Evolutionary conservation across 2,888 invertebrate genomes (phyloP), one percentile per base, ranked within the genome.

Genomic region (Acanthosoma haemorrhoidale): DNA sequence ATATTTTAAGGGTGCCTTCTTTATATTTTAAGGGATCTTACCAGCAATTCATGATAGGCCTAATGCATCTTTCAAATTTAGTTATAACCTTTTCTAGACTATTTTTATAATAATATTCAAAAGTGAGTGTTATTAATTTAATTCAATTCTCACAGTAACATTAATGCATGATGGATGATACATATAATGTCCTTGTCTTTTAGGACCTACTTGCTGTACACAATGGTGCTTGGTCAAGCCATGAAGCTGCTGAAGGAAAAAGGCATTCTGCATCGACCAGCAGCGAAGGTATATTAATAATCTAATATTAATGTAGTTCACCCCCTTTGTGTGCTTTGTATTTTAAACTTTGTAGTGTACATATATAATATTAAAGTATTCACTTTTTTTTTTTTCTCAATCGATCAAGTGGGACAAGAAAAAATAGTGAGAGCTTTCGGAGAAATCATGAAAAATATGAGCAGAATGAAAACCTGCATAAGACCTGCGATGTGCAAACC

Each of bases 401-500:
- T n/a, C n/a, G n/a, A n/a, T n/a, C n/a, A n/a, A 77, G 77, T 75
- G 59, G 91, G 91, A 0, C 92, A 92, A 80, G 92, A 92, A 80
- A 91, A 92, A 77, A 91, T 92, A 72, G 90, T 92, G 71, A 84
- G 92, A 72, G 90, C 91, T 16, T 92, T 92, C 81, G 87, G 89
- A 0, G 92, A 92, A 81, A 86, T 92, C 59, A 92, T 92, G 86
- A 89, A 91, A 77, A 92, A 92, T 80, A 88, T 92, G 88, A 88
- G 89, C 76, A 86, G 92, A 77, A 92, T 92, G 91, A 91, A 92
- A 79, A 89, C 91, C 61, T 92, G 91, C 78, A 91, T 92, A 76
- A 85, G 92, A 70, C 92, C 92, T 73, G 88, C 92, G 71, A 92
- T 92, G 92, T 92, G 92, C 80, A 92, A 92, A 81, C 92, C 92